These are phyloP conservation scores for Amphilophus citrinellus DNA, from an alignment of 2,113 vertebrate species.

Conservation along the genomic window DNA sequence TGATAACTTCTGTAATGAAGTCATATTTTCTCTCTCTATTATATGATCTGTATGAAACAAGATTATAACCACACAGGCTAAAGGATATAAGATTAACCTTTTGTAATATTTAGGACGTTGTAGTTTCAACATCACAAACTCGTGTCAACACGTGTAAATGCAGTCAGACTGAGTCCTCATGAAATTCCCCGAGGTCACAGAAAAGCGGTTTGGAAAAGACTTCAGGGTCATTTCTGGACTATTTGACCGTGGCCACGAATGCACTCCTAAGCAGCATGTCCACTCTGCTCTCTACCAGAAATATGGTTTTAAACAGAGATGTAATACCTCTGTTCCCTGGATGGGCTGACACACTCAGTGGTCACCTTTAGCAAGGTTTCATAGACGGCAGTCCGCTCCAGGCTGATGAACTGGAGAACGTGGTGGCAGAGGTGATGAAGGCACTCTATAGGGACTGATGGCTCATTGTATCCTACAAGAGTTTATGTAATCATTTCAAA, in stretches of 20 bases:
- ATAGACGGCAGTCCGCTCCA: constrained; percentile 86
- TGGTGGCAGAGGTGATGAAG: constrained; percentile 82
- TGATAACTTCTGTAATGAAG: not conserved
- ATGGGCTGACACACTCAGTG: constrained; percentile 80
- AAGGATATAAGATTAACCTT: not conserved
- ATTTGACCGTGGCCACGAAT: not conserved
- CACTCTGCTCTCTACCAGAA: not conserved
- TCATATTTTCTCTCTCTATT: not conserved
- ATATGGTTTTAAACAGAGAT: not conserved
- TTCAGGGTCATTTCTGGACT: not conserved
- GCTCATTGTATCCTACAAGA: constrained; percentile 88
- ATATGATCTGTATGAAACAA: not conserved
- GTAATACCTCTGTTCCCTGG: constrained; percentile 86
- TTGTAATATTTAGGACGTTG: not conserved
- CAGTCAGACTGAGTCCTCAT: not conserved
- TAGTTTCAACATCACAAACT: not conserved
- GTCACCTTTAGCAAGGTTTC: constrained; percentile 82
- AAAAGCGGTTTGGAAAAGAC: not conserved
- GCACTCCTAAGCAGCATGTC: not conserved
- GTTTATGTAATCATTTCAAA: not conserved
- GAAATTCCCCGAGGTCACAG: not conserved
- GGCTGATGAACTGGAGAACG: constrained; percentile 88
- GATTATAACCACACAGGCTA: accelerated
- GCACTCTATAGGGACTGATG: constrained; percentile 74
- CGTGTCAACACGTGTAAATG: not conserved